Percentiles rank a stretch among this genome's conserved stretches.
These are phyloP conservation scores for Papilio elwesi DNA, from an alignment of 2,888 invertebrate genomes.

Conservation along the genomic window DNA sequence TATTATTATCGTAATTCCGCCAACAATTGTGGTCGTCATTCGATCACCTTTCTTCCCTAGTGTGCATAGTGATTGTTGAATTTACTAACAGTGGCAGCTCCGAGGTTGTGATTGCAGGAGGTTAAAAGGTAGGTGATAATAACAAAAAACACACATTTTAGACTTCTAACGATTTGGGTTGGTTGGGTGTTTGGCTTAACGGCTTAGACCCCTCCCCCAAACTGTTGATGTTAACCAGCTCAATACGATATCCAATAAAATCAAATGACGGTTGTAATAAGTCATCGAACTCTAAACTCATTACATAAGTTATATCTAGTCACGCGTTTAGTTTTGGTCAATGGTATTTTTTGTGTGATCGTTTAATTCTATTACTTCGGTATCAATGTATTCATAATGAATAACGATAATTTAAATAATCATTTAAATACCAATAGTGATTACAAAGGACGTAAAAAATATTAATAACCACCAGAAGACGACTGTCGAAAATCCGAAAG, in stretches of 20 bases:
- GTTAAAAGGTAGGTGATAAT: too few species aligned
- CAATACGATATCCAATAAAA: slow-evolving; percentile 46
- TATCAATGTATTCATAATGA: slow-evolving; percentile 11
- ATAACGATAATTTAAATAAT: not conserved
- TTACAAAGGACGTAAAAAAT: not conserved
- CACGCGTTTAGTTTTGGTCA: slow-evolving; percentile 48
- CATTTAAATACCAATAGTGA: not conserved
- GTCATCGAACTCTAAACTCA: slow-evolving; percentile 35
- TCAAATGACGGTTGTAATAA: slow-evolving; percentile 39
- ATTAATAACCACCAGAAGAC: too few species aligned
- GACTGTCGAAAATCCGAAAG: too few species aligned
- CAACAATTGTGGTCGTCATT: not conserved
- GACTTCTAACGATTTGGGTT: too few species aligned
- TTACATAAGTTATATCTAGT: slow-evolving; percentile 49
- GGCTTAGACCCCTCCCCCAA: too few species aligned
- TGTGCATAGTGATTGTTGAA: too few species aligned
- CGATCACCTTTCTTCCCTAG: not conserved
- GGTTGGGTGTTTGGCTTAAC: too few species aligned
- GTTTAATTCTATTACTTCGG: slow-evolving; percentile 15
- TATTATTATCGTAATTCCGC: too few species aligned
- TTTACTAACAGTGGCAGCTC: too few species aligned
- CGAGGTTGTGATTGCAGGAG: too few species aligned
- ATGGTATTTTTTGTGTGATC: slow-evolving; percentile 49
- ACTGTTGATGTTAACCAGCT: slow-evolving; percentile 12
- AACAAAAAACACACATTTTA: too few species aligned